phyloP scores from a whole-genome alignment of 1,140 invertebrate species.

The Heliothis subflexa region DNA sequence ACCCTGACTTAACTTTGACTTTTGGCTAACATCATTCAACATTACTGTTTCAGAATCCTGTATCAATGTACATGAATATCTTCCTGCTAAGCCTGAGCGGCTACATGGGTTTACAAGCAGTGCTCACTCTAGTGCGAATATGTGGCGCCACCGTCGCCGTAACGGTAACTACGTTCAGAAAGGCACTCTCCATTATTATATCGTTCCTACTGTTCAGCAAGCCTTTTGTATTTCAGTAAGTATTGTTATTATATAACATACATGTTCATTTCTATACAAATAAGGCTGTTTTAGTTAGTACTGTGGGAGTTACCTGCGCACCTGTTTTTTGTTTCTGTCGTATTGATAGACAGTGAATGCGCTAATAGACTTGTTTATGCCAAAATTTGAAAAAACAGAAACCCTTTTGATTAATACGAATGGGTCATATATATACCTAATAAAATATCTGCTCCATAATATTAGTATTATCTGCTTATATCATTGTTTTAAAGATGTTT shows the following conservation, averaged over 20 bases:
- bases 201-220: slow-evolving; percentile 98
- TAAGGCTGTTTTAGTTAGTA: too few relatives aligned
- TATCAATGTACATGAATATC: slow-evolving; percentile 94
- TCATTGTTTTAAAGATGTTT: too few relatives aligned
- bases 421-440: too few relatives aligned
- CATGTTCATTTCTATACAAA: not conserved
- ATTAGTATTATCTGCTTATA: too few relatives aligned
- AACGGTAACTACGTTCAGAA: slow-evolving; percentile 95
- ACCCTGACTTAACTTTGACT: not conserved
- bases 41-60: slow-evolving; percentile 87
- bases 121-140: slow-evolving; percentile 94
- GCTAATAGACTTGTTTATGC: too few relatives aligned
- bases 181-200: slow-evolving; percentile 96
- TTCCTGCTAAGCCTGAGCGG: slow-evolving; percentile 95
- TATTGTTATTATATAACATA: slow-evolving; percentile 62
- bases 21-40: not conserved
- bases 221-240: slow-evolving; percentile 97
- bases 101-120: slow-evolving; percentile 97
- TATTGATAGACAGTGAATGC: too few relatives aligned
- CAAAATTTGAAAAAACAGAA: too few relatives aligned
- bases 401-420: too few relatives aligned
- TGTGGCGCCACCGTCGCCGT: slow-evolving; percentile 96
- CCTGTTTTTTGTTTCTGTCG: too few relatives aligned
- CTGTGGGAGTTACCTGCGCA: too few relatives aligned
- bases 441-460: too few relatives aligned